A percentile compares a stretch with the other conserved stretches of the same genome.
These are phyloP conservation scores for Acanthosoma haemorrhoidale DNA, from an alignment of 2,888 invertebrate species.

Conservation along the genomic window DNA sequence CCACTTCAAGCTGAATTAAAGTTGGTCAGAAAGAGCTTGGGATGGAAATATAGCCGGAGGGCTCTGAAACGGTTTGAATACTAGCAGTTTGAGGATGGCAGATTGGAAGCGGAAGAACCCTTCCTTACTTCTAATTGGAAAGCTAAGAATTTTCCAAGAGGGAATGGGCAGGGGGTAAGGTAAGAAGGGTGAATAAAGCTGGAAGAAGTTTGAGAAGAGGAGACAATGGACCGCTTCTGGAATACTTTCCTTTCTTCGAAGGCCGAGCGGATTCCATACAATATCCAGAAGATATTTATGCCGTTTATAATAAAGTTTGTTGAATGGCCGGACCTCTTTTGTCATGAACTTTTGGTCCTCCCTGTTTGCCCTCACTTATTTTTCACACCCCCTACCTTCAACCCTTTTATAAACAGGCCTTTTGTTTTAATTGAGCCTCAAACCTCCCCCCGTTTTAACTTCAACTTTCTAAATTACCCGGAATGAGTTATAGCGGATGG, in stretches of 20 bases:
- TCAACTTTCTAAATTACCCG: slow-evolving; percentile 23
- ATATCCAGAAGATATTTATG: slow-evolving; percentile 37
- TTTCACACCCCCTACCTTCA: slow-evolving; percentile 28
- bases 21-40: neutral
- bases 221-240: slow-evolving; percentile 31
- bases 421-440: slow-evolving; percentile 29
- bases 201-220: slow-evolving; percentile 20
- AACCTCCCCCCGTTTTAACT: slow-evolving; percentile 7
- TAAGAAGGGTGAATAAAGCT: slow-evolving; percentile 3
- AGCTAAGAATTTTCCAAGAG: slow-evolving; percentile 20
- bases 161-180: slow-evolving; percentile 6
- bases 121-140: slow-evolving; percentile 25
- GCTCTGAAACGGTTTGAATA: neutral
- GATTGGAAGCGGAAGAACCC: neutral
- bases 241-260: slow-evolving; percentile 19
- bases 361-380: slow-evolving; percentile 23
- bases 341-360: slow-evolving; percentile 20
- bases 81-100: slow-evolving; percentile 1
- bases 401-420: slow-evolving; percentile 28
- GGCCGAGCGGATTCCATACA: slow-evolving; percentile 25
- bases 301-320: slow-evolving; percentile 38
- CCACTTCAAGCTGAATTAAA: too few relatives aligned
- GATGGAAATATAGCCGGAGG: too few relatives aligned
- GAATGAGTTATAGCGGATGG: slow-evolving; percentile 22
- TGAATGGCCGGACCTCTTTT: slow-evolving; percentile 27